phyloP scores from a whole-genome alignment of 2,888 invertebrate genomes.

The Pandemis cinnamomeana region DNA sequence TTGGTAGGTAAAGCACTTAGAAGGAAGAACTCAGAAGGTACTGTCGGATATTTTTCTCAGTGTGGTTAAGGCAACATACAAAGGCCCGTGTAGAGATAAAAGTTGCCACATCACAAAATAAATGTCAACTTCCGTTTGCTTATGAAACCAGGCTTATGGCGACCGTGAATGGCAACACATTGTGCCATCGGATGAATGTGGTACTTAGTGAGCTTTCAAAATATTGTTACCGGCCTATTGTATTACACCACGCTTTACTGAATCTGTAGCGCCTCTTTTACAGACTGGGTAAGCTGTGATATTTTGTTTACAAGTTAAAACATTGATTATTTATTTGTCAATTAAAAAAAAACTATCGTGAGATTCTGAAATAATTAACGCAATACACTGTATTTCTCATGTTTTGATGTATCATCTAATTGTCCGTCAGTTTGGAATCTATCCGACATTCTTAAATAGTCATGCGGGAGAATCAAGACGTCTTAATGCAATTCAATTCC shows the following conservation, averaged over 20 bases:
- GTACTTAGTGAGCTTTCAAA: conserved; percentile 66
- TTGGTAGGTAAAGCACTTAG: no score
- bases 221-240: conserved; percentile 67
- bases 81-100: conserved; percentile 51
- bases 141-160: conserved; percentile 52
- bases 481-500: no score
- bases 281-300: neutral
- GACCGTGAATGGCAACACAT: conserved; percentile 57
- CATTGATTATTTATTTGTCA: no score
- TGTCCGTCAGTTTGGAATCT: no score
- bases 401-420: no score
- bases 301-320: neutral
- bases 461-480: no score
- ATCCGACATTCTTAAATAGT: no score
- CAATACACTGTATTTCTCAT: no score
- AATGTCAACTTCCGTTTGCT: conserved; percentile 71
- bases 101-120: conserved; percentile 61
- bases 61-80: conserved; percentile 22
- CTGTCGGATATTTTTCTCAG: no score
- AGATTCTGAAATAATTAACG: no score
- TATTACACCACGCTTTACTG: conserved; percentile 55
- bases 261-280: conserved; percentile 40
- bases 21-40: no score
- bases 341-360: no score
- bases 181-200: conserved; percentile 56